Evolutionary conservation across 2,797 vertebrate genomes (phyloP).

Genomic region (Artibeus jamaicensis): DNA sequence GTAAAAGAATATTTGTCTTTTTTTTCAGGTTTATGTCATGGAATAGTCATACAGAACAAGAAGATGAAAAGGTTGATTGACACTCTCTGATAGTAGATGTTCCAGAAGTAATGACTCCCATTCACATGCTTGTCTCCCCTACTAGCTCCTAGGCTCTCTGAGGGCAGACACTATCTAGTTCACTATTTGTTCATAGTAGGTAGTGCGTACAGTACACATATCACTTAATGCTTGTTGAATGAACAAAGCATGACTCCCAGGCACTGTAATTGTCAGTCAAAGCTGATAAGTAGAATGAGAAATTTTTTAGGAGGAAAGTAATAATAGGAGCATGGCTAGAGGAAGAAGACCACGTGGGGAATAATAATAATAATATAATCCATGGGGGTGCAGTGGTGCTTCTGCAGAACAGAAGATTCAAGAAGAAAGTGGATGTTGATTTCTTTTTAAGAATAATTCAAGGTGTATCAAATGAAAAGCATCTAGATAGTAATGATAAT

Average conservation of each 20-base stretch:
- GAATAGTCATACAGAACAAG: neutral
- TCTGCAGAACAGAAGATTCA: neutral
- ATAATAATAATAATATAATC: neutral
- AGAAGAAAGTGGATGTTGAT: neutral
- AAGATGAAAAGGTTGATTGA: neutral
- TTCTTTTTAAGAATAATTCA: neutral
- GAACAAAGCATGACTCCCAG: neutral
- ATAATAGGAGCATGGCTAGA: neutral
- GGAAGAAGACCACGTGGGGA: neutral
- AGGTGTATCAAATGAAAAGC: neutral
- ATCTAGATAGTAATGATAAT: neutral
- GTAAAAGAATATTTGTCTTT: neutral
- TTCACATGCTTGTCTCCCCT: neutral
- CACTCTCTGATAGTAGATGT: neutral
- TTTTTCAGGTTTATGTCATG: neutral
- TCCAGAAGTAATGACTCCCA: neutral
- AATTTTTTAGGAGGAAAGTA: neutral
- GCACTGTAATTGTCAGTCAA: neutral
- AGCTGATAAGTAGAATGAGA: neutral
- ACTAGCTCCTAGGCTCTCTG: neutral
- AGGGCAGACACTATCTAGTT: neutral
- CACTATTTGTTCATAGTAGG: neutral
- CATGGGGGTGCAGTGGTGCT: rapidly evolving
- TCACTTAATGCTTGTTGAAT: neutral
- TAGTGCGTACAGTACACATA: neutral